These are phyloP conservation scores for Noctua janthina DNA, from an alignment of 2,888 invertebrate genomes.

Conservation along the genomic window DNA sequence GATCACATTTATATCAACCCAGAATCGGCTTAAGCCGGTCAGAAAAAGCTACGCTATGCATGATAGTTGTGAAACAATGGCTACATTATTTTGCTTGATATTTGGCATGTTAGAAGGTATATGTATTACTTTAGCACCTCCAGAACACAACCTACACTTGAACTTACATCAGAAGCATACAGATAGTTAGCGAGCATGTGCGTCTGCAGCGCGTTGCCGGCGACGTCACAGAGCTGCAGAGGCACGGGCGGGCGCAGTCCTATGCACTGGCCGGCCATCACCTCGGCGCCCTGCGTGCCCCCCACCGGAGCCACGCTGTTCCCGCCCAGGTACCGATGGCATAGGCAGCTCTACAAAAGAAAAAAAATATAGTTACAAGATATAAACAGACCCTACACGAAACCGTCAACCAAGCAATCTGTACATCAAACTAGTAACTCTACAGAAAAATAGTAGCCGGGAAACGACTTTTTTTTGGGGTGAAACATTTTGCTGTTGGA, in stretches of 20 bases:
- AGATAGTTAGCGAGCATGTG: conserved; percentile 95
- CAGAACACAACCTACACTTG: background rate
- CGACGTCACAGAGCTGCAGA: conserved; percentile 95
- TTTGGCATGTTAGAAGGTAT: background rate
- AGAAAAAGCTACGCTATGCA: background rate
- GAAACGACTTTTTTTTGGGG: background rate
- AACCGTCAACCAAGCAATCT: background rate
- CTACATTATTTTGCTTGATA: background rate
- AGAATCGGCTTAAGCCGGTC: background rate
- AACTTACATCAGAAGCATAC: conserved; percentile 92
- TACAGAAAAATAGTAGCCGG: background rate
- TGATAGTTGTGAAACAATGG: background rate
- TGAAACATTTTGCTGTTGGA: background rate
- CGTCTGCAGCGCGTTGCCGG: conserved; percentile 94
- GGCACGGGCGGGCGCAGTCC: conserved; percentile 89
- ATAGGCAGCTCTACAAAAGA: conserved; percentile 82
- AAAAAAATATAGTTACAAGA: background rate
- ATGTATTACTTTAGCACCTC: background rate
- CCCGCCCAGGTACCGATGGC: conserved; percentile 84
- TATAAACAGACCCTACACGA: background rate
- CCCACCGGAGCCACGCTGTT: conserved; percentile 69
- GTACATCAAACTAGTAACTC: background rate
- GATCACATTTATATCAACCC: background rate
- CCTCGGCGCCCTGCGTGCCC: conserved; percentile 87
- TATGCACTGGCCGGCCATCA: conserved; percentile 85